Base-by-base conservation (phyloP, 2,113 vertebrate species). In the Nycticryphes semicollaris region DNA sequence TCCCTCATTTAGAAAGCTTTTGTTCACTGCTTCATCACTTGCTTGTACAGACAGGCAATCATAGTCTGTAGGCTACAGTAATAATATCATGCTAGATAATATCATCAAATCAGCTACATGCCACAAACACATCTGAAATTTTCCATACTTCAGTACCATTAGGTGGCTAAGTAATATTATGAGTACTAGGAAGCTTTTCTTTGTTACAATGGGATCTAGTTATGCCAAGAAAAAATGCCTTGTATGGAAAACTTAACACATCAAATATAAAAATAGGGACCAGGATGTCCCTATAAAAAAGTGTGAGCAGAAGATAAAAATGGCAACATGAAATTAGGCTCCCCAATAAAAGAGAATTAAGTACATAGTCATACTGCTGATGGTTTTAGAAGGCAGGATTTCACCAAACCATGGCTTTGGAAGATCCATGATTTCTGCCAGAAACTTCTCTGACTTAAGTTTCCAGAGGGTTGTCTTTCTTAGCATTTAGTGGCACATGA, bases 21-120 rank as follows among this genome's bases (percentile, higher is more conserved):
- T 94, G 50, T 91, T 92, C 3, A 3, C 63, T 64, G 41, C 74
- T 92, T 91, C 86, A 85, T 91, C 80, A 66, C 50, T 39, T 91
- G 70, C 94, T 67, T 92, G 96, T 85, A 89, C 57, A 94, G 87
- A 87, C 91, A 94, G 84, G 80, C 43, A 84, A 19, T 5, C 25
- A 7, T 5, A 78, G n/a, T 95, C 53, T 82, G 69, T 83, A 78
- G 33, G 63, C 77, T 89, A 84, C 48, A 86, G 64, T 37, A 87
- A 81, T 72, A 85, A 85, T 43, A 79, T 51, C 33, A 83, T 53
- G 56, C 2, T 20, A 83, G 91, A 96, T 88, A 93, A 60, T 56
- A 95, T 94, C 87, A 87, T 20, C 6, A 5, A 41, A 91, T 75
- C 84, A 80, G 64, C 56, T 75, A 74, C 35, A 53, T 59, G 59